A percentile compares a stretch with the other conserved stretches of the same genome.
Conservation (phyloP, 2,113 vertebrate species). For the Pelvicachromis taeniatus region DNA sequence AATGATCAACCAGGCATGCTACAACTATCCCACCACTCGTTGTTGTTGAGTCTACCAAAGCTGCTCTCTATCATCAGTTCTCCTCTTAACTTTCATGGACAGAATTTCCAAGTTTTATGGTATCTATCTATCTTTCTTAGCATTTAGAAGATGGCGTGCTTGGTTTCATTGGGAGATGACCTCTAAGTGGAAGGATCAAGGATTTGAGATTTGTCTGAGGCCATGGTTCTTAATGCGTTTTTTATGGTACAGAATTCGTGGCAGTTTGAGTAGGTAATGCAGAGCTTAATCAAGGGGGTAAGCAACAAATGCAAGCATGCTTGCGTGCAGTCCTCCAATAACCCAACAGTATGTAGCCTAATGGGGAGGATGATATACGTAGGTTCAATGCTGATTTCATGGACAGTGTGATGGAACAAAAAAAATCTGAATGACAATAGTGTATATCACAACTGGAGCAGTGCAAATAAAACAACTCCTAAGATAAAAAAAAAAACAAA, state of each 20-base stretch:
- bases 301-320: not conserved
- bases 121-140: not conserved
- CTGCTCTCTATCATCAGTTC: not conserved
- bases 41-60: not conserved
- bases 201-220: not conserved
- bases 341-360: not conserved
- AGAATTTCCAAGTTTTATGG: not conserved
- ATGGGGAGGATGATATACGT: not conserved
- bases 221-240: not conserved
- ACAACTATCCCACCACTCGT: rapidly evolving
- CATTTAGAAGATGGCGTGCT: not conserved
- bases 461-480: not conserved
- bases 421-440: rapidly evolving
- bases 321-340: not conserved
- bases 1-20: not conserved
- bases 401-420: not conserved
- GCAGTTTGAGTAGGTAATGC: not conserved
- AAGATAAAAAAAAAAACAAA: too few relatives aligned
- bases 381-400: not conserved
- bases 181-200: not conserved
- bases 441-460: too few relatives aligned
- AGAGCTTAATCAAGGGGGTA: not conserved
- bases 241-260: not conserved
- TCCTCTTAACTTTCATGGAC: not conserved
- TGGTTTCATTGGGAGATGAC: not conserved